A percentile compares a stretch with the other conserved stretches of the same genome.
Conservation (phyloP, 2,888 invertebrate species). For the Teleogryllus oceanicus region DNA sequence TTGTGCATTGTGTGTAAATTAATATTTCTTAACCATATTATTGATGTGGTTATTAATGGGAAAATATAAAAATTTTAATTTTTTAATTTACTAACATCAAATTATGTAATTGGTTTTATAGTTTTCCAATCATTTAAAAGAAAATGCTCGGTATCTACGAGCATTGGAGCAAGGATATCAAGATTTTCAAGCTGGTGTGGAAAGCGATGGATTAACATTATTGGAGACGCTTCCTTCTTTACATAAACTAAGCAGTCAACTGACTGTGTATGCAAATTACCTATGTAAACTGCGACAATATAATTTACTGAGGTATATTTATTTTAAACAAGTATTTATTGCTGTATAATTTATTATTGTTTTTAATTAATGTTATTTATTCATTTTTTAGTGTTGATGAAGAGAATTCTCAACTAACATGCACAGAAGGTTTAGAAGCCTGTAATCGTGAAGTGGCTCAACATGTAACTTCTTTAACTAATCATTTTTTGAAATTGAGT, state of each 20-base stretch:
- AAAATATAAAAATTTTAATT: no score
- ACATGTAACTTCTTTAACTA: conserved; percentile 32
- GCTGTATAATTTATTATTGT: not conserved
- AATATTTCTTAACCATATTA: no score
- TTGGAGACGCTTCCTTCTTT: conserved; percentile 46
- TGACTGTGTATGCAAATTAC: conserved; percentile 45
- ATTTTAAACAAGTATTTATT: not conserved
- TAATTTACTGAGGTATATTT: conserved; percentile 45
- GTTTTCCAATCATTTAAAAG: conserved; percentile 45
- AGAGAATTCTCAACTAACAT: conserved; percentile 33
- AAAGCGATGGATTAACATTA: conserved; percentile 32
- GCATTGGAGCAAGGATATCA: conserved; percentile 37
- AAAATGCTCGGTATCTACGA: conserved; percentile 37
- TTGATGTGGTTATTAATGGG: no score
- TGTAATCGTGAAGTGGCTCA: conserved; percentile 34
- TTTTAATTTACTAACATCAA: not conserved
- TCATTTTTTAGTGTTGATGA: conserved; percentile 36
- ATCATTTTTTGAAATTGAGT: conserved; percentile 35
- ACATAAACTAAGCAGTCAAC: conserved; percentile 45
- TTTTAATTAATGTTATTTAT: conserved; percentile 9
- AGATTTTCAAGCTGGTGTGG: conserved; percentile 37
- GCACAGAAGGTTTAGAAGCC: conserved; percentile 32
- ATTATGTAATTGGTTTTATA: conserved; percentile 36
- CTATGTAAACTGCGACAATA: conserved; percentile 47
- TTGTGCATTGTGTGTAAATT: no score